A percentile compares a stretch with the other conserved stretches of the same genome.
Conservation (phyloP, 1,140 invertebrate species). For the Calycopis cecrops region DNA sequence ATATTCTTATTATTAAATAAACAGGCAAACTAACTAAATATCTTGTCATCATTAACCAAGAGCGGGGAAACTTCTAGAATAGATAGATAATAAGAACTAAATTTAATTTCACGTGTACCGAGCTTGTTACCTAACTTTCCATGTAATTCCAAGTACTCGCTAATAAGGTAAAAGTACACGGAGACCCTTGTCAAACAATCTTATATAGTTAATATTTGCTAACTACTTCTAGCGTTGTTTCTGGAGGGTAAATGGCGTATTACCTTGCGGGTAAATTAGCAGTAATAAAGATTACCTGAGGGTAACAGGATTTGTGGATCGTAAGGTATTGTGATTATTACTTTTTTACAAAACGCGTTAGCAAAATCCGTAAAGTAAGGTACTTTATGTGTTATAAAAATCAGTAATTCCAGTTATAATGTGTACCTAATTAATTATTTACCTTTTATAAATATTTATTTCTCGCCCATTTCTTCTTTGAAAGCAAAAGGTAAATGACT, state of each 20-base stretch:
- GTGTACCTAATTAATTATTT: too few relatives aligned
- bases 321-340: background rate
- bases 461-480: background rate
- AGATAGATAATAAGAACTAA: background rate
- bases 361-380: too few relatives aligned
- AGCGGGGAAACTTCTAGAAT: background rate
- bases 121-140: background rate
- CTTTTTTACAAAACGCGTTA: background rate
- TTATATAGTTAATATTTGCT: conserved; percentile 3
- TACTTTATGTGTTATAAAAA: too few relatives aligned
- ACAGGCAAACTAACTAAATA: background rate
- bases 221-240: background rate
- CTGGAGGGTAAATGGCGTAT: background rate
- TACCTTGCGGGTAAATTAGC: background rate
- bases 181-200: conserved; percentile 5
- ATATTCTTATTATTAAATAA: background rate
- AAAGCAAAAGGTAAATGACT: background rate
- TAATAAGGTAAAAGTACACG: background rate
- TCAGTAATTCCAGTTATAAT: too few relatives aligned
- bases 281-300: background rate
- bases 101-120: background rate
- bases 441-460: too few relatives aligned
- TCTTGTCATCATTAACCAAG: background rate
- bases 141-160: background rate
- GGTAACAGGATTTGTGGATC: background rate